Conservation (phyloP, 2,113 vertebrate genomes). For the Stigmatopora argus region DNA sequence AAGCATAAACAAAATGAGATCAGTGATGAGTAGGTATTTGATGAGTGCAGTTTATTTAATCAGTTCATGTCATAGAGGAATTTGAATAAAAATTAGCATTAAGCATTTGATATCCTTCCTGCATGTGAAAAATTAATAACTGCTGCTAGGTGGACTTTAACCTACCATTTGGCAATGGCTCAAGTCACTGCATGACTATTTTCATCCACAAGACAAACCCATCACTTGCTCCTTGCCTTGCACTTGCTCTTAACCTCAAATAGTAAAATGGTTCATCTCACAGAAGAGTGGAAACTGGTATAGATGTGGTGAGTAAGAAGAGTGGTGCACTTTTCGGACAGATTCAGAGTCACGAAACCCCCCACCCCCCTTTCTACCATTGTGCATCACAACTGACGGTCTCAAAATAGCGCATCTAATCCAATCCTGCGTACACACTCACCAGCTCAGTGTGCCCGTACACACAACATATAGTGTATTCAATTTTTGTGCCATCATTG, state of each 20-base stretch:
- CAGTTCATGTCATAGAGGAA: too few species aligned
- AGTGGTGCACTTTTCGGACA: constrained; percentile 25
- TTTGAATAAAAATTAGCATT: too few species aligned
- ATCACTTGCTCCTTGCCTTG: constrained; percentile 1
- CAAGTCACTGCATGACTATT: constrained; percentile 32
- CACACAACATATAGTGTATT: background rate
- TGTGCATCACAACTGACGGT: constrained; percentile 31
- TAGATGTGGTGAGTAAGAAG: background rate
- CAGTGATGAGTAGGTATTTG: too few species aligned
- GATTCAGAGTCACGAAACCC: constrained; percentile 19
- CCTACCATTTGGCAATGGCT: constrained; percentile 14
- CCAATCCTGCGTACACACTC: constrained; percentile 1
- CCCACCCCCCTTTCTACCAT: constrained; percentile 32
- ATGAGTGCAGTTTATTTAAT: too few species aligned
- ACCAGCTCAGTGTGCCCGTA: background rate
- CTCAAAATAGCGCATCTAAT: constrained; percentile 56
- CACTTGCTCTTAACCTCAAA: constrained; percentile 32
- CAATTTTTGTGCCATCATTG: constrained; percentile 6
- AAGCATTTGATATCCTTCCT: background rate
- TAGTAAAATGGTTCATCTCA: constrained; percentile 16
- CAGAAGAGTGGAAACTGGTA: constrained; percentile 4
- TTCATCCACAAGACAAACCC: constrained; percentile 25
- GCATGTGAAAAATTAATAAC: background rate
- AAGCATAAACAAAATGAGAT: background rate
- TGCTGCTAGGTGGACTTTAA: constrained; percentile 3